phyloP scores from a whole-genome alignment of 2,888 invertebrate genomes.

The Capitulum mitella region DNA sequence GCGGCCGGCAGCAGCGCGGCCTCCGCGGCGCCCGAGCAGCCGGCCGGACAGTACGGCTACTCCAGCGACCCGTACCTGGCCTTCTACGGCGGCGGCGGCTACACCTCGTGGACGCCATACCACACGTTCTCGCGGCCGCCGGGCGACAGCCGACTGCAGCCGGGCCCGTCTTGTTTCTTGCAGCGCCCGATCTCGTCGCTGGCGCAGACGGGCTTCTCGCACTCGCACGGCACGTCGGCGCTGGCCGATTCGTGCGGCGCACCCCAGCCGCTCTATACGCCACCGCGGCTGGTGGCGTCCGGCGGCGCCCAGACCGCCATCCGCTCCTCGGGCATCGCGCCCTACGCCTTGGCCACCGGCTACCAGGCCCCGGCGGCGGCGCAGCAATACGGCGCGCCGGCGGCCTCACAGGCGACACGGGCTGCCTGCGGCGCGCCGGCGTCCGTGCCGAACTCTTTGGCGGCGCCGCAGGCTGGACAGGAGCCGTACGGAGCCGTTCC shows the following conservation, averaged over 20 bases:
- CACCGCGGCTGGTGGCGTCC: neutral
- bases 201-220: neutral
- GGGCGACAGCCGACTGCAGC: neutral
- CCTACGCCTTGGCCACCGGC: slow-evolving; percentile 18
- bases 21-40: neutral
- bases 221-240: neutral
- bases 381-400: neutral
- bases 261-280: neutral
- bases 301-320: neutral
- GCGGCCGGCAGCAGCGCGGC: neutral
- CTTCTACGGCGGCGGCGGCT: slow-evolving; percentile 11
- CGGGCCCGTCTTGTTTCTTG: neutral
- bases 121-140: neutral
- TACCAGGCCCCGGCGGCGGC: neutral
- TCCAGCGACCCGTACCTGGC: slow-evolving; percentile 19
- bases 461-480: no score
- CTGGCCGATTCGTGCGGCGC: neutral
- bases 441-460: no score
- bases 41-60: neutral
- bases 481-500: no score
- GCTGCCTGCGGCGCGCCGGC: no score
- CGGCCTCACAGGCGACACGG: no score
- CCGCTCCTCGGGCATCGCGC: slow-evolving; percentile 3
- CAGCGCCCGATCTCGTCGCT: neutral
- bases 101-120: slow-evolving; percentile 10